phyloP scores from a whole-genome alignment of 2,888 invertebrate species.

The Agrochola macilenta region DNA sequence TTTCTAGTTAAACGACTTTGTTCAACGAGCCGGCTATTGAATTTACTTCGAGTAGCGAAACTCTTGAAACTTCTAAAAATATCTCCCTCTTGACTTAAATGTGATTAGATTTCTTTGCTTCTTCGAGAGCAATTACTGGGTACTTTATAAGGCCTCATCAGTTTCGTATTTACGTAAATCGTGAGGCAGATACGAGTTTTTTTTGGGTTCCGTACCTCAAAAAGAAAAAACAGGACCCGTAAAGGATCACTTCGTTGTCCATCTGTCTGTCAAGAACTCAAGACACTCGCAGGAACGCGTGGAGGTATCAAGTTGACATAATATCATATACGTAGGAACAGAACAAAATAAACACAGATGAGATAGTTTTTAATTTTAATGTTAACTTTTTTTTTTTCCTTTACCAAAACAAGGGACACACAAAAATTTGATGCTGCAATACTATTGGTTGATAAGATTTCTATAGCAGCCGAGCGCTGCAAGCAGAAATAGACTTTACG shows the following conservation, averaged over 20 bases:
- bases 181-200: constrained; percentile 5
- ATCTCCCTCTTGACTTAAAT: constrained; percentile 50
- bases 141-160: constrained; percentile 59
- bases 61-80: constrained; percentile 68
- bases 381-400: too few relatives aligned
- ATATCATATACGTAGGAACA: background rate
- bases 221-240: background rate
- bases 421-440: too few relatives aligned
- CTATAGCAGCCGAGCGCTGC: too few relatives aligned
- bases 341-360: too few relatives aligned
- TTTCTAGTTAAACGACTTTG: constrained; percentile 72
- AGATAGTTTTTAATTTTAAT: too few relatives aligned
- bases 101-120: constrained; percentile 64
- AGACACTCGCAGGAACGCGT: background rate
- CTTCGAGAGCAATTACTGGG: constrained; percentile 56
- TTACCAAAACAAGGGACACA: too few relatives aligned
- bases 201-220: constrained; percentile 10
- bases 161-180: constrained; percentile 17
- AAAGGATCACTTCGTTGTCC: too few relatives aligned
- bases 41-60: constrained; percentile 67
- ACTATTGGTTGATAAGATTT: too few relatives aligned
- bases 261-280: too few relatives aligned
- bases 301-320: background rate
- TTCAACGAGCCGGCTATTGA: constrained; percentile 66
- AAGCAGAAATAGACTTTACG: too few relatives aligned